Evolutionary conservation across 2,888 invertebrate species (phyloP), one percentile per base, ranked within the genome.

Genomic region (Abscondita cerata): DNA sequence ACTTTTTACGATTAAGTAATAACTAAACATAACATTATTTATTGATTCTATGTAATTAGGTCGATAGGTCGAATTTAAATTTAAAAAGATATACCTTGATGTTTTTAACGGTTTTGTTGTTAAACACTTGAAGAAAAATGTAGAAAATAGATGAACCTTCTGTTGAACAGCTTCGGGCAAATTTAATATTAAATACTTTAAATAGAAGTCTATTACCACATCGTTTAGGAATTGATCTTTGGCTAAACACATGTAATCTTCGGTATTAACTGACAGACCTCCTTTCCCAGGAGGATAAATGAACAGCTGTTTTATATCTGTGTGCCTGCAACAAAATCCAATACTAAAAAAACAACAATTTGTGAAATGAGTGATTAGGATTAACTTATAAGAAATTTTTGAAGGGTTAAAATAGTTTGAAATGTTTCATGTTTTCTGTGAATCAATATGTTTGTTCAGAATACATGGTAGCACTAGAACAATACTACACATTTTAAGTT

Each of bases 191-290:
- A 95, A 82, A 84, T 94, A 94, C 84, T 93, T 93, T 65, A 98
- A 84, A 84, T 97, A 98, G 82, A 98, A 98, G 79, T 98, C 98
- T 71, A 98, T 95, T 58, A 98, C 97, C 69, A 95, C 95, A 83
- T 98, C 98, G 80, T 98, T 99, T 58, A 98, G 84, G 83, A 97
- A 98, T 75, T 95, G 93, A 81, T 95, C 96, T 75, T 92, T 91
- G 9, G 91, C 94, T 66, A 98, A 84, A 81, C 96, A 96, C 79
- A 89, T 87, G 73, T 93, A 93, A 80, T 98, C 97, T 82, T 95
- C 95, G n/a, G 92, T 94, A 69, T 94, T 95, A 36, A 97, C 93
- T 11, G 93, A 87, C 70, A 96, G 91, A n/a, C 94, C 93, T 61
- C 95, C 94, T 76, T 90, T 91, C 0, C 91, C 91, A 18, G 94